Evolutionary conservation across 2,888 invertebrate species (phyloP), one percentile per base, ranked within the genome.

Genomic region (Agrypnus murinus): DNA sequence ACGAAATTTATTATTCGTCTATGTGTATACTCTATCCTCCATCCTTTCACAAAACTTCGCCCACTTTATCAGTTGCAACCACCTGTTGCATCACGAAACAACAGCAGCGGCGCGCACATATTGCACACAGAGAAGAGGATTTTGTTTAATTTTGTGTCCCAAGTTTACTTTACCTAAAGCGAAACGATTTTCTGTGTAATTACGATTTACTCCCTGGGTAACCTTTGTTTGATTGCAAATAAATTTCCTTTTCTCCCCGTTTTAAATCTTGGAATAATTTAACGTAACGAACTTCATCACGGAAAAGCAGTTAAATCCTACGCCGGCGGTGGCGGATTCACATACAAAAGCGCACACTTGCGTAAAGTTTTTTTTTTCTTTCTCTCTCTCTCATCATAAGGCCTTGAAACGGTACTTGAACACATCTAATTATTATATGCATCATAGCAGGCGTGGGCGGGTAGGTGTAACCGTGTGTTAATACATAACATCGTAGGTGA

Each of bases 391-490:
- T n/a, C n/a, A n/a, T 5, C 25, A 10, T 25, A 25, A 48, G 59
- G 48, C 67, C 67, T 67, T 62, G 69, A 58, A 69, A 63, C 63
- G 57, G 57, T 69, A 69, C 48, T 59, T 59, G 58, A 65, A 36
- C 66, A 53, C 53, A 34, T 53, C 34, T 53, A 53, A 53, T 53
- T 53, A 53, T 62, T 62, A 31, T n/a, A 67, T 55, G 68, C 68
- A 68, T 55, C 68, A 57, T 36, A 46, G 65, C 48, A 14, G 50
- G 55, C 69, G 69, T 65, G 25, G 69, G 65, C 65, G 65, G 38
- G 50, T 57, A 70, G 65, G 65, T 70, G 65, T 53, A 53, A 69
- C 69, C 63, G 38, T 57, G 50, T 63, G 62, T 69, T 66, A 48
- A 34, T 59, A 48, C 57, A 58, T 65, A 32, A 32, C 55, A 45